phyloP scores from a whole-genome alignment of 2,113 vertebrate species.

The Acanthochromis polyacanthus region DNA sequence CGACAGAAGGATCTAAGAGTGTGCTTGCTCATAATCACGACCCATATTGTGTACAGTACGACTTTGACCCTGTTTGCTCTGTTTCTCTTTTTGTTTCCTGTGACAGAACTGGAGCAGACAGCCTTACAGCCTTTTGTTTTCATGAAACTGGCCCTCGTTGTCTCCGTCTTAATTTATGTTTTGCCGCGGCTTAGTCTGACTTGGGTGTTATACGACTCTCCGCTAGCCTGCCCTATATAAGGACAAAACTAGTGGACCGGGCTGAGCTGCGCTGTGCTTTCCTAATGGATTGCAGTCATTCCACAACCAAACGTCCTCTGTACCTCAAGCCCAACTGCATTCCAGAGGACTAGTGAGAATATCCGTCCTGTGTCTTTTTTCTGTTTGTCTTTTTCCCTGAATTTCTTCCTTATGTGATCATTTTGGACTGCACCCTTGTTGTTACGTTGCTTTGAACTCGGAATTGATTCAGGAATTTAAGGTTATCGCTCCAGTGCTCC shows the following conservation, averaged over 20 bases:
- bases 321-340: slow-evolving; percentile 9
- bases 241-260: slow-evolving; percentile 57
- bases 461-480: slow-evolving; percentile 13
- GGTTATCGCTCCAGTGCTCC: neutral
- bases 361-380: slow-evolving; percentile 6
- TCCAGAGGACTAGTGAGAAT: slow-evolving; percentile 26
- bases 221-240: slow-evolving; percentile 79
- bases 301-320: slow-evolving; percentile 15
- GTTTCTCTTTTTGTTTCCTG: slow-evolving; percentile 49
- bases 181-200: slow-evolving; percentile 61
- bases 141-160: slow-evolving; percentile 62
- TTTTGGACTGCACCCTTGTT: neutral
- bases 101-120: slow-evolving; percentile 83
- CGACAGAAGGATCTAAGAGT: slow-evolving; percentile 31
- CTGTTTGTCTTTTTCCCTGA: neutral
- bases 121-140: slow-evolving; percentile 68
- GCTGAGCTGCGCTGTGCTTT: slow-evolving; percentile 25
- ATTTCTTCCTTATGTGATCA: neutral
- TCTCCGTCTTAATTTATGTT: slow-evolving; percentile 79
- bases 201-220: slow-evolving; percentile 70
- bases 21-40: slow-evolving; percentile 56
- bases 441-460: neutral
- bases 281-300: slow-evolving; percentile 45
- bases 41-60: slow-evolving; percentile 46
- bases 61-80: slow-evolving; percentile 42